Evolutionary conservation across 2,797 vertebrate species (phyloP).

Genomic region (Florisuga fusca): DNA sequence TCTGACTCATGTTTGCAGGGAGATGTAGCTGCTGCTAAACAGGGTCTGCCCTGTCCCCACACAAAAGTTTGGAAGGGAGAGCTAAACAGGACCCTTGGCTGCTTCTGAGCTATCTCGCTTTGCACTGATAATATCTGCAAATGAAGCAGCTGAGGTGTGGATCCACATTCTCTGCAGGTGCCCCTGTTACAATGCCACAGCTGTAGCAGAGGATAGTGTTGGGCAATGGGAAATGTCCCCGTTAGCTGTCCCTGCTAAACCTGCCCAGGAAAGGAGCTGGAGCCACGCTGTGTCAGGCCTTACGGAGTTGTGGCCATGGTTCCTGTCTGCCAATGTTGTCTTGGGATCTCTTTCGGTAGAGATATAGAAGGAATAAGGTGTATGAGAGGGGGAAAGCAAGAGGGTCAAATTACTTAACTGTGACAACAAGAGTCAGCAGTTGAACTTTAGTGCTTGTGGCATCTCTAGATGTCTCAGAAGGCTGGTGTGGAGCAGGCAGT

Average conservation of each 20-base stretch:
- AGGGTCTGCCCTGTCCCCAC: neutral
- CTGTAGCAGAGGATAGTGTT: fast-evolving
- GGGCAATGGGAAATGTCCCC: neutral
- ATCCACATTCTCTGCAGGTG: neutral
- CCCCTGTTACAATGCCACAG: neutral
- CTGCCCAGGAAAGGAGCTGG: neutral
- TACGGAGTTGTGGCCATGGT: neutral
- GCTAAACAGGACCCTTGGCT: neutral
- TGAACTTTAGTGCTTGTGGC: neutral
- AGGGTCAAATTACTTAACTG: neutral
- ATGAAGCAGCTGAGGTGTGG: neutral
- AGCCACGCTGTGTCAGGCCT: neutral
- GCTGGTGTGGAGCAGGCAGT: fast-evolving
- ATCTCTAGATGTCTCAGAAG: neutral
- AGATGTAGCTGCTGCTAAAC: neutral
- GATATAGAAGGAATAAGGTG: neutral
- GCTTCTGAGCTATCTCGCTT: neutral
- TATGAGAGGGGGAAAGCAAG: neutral
- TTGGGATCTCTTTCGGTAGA: neutral
- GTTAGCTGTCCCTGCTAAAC: neutral
- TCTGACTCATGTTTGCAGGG: neutral
- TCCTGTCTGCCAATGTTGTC: neutral
- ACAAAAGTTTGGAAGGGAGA: neutral
- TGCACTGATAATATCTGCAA: neutral
- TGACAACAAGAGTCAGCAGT: neutral